Base-by-base conservation (phyloP, 1,140 invertebrate genomes). In the Drosophila ercepeae region DNA sequence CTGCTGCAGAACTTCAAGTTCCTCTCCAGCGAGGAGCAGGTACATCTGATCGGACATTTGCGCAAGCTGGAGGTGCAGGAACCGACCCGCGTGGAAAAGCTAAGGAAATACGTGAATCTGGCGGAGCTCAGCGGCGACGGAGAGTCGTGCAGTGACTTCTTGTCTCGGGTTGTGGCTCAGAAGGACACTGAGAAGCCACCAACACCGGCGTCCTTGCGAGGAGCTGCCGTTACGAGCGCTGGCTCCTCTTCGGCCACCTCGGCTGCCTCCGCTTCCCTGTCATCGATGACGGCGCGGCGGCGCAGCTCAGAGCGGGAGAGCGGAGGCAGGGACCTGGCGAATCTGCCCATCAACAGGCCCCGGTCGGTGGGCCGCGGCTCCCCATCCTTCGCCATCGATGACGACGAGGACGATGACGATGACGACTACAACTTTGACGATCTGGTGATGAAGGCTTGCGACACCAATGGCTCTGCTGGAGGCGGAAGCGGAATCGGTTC, bases 1-100 rank as follows among this genome's bases (percentile, higher is more conserved):
- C 84, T 96, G 0, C 88, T 97, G 25, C 95, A 96, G 79, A 96
- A 96, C 84, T 97, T 97, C 70, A 95, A 95, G 88, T 94, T 96
- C 74, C 88, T 97, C 1, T 94, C 94, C 0, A 93, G 93, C 2
- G 95, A 96, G 49, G 95, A 97, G 81, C 96, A 97, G 71, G 94
- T 96, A 55, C 94, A 94, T 59, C 91, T 97, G 0, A 96, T 97
- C 4, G 94, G 94, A 3, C 96, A 96, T 78, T 79, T 97, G 36
- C 96, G 96, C 76, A 96, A 96, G 78, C 79, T 96, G 27, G 95
- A 96, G 89, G 93, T 93, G 0, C 93, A 93, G 9, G 94, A 96
- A 81, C 95, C 95, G 0, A 90, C 93, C 4, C 93, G 95, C 21
- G 95, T 97, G 0, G 95, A 96, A 75, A 93, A 94, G 41, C 91